Percentiles rank a stretch among this genome's conserved stretches.
Conservation (phyloP, 1,140 invertebrate genomes). For the Pseudomyrmex pallidus region DNA sequence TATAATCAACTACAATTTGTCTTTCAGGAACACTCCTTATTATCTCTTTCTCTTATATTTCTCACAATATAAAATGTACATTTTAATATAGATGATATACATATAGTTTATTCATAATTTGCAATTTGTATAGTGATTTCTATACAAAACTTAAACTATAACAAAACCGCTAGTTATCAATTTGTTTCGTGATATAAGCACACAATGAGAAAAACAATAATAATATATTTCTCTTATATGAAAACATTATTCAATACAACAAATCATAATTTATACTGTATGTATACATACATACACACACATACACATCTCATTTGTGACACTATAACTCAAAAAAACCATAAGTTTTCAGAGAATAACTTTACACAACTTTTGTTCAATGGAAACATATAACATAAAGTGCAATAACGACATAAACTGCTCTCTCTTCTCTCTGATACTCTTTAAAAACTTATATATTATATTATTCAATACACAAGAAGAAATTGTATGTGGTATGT, state of each 20-base stretch:
- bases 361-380: too few relatives aligned
- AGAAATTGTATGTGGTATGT: too few relatives aligned
- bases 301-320: background rate
- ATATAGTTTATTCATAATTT: background rate
- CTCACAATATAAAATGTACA: background rate
- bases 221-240: conserved; percentile 10
- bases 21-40: background rate
- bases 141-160: conserved; percentile 10
- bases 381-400: too few relatives aligned
- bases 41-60: background rate
- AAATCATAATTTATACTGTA: background rate
- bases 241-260: background rate
- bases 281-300: background rate
- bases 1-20: background rate
- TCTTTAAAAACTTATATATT: too few relatives aligned
- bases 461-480: too few relatives aligned
- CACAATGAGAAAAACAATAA: conserved; percentile 5
- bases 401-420: too few relatives aligned
- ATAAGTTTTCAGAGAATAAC: too few relatives aligned
- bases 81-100: background rate
- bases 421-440: too few relatives aligned
- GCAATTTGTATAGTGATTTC: conserved; percentile 17
- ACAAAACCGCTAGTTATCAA: background rate
- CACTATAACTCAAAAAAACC: too few relatives aligned
- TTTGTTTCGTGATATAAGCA: background rate